Evolutionary conservation across 1,140 invertebrate species (phyloP), one percentile per base, ranked within the genome.

Genomic region (Musca vetustissima): DNA sequence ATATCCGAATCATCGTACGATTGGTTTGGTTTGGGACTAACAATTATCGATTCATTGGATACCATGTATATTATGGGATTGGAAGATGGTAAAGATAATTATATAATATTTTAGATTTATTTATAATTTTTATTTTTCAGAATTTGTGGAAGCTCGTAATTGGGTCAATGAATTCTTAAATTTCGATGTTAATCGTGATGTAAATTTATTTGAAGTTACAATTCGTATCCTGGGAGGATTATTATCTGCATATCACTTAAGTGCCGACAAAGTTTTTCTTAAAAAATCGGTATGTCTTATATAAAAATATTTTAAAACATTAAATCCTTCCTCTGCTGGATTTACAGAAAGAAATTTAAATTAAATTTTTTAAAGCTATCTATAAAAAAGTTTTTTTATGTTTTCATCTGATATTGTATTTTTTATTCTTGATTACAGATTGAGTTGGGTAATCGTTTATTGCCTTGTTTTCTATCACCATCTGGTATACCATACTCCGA

Each of bases 161-260:
- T 98, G 95, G 95, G 88, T 98, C 0, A 88, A 89, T 64, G 86
- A 90, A 19, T 88, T 89, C 70, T 81, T 97, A 68, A 84, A 87
- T 66, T 96, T 97, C 77, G 90, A 93, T 75, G 86, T 88, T 36
- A 92, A 91, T 81, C 89, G 89, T 75, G 94, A 97, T 85, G 95
- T 98, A 1, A 98, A 97, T 85, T 88, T 98, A 72, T 98, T 98
- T 83, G 96, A 98, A 86, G 94, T 95, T 28, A 97, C 96, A 1
- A 98, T 98, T 71, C 85, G 96, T 74, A 93, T 98, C 1, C 83
- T 98, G 17, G 96, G 95, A 19, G 94, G 94, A 15, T 84, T 98
- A 36, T 83, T 98, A 24, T 89, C 92, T 32, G 90, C 93, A 66
- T 97, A 94, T 84, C 95, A 98, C 85, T 86, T 98, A 32, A 90